Percentiles rank a stretch among this genome's conserved stretches.
phyloP scores from a whole-genome alignment of 1,140 invertebrate genomes.

The Drosophila pandora region DNA sequence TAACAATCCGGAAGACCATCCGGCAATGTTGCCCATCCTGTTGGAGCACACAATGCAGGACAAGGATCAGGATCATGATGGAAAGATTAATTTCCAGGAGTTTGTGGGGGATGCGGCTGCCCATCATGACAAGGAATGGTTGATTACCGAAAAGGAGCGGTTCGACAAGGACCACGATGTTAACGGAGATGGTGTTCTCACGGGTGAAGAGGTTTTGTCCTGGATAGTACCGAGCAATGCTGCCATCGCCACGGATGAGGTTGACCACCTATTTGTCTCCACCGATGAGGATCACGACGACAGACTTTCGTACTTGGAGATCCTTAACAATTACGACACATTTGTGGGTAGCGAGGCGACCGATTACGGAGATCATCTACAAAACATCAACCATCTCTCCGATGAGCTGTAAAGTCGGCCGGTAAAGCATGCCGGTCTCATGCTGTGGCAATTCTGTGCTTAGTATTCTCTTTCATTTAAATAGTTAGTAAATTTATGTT shows the following conservation, averaged over 20 bases:
- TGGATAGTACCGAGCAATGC: conserved; percentile 97
- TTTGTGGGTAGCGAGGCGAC: conserved; percentile 98
- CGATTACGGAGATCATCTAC: conserved; percentile 96
- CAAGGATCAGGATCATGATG: conserved; percentile 94
- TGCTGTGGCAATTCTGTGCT: conserved; percentile 46
- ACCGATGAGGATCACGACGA: conserved; percentile 95
- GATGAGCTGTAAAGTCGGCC: conserved; percentile 89
- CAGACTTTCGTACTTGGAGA: conserved; percentile 92
- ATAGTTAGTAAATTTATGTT: conserved; percentile 66
- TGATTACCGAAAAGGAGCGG: conserved; percentile 93
- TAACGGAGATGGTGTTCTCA: conserved; percentile 93
- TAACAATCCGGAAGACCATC: conserved; percentile 96
- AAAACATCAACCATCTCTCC: conserved; percentile 90
- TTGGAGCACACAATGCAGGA: conserved; percentile 93
- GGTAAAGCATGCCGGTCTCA: conserved; percentile 1
- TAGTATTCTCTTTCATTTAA: conserved; percentile 59
- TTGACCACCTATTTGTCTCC: conserved; percentile 94
- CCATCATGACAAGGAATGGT: conserved; percentile 92
- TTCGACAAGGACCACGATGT: conserved; percentile 95
- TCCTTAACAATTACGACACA: conserved; percentile 93
- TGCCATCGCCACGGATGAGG: conserved; percentile 95
- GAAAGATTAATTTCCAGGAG: conserved; percentile 92
- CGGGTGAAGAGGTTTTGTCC: conserved; percentile 91
- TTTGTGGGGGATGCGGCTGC: conserved; percentile 90
- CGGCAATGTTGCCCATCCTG: conserved; percentile 93